These are phyloP conservation scores for Nomia melanderi DNA, from an alignment of 1,140 invertebrate species.

Conservation along the genomic window DNA sequence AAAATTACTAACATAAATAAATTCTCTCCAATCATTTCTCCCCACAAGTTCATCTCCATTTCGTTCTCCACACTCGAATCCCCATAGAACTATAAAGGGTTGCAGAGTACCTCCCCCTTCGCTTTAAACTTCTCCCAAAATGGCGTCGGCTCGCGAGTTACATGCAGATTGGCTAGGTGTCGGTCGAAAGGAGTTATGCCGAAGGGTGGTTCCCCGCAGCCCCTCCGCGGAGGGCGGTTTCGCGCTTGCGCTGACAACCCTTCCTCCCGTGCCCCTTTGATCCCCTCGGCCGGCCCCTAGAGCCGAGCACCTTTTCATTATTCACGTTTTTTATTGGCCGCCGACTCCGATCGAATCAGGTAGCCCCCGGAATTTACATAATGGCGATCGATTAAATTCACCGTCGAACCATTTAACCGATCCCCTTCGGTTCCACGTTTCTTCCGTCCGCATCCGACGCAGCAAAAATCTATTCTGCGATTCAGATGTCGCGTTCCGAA, in stretches of 20 bases:
- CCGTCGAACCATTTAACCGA: background rate
- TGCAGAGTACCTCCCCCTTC: slow-evolving; percentile 44
- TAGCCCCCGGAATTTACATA: slow-evolving; percentile 62
- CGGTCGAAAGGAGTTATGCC: slow-evolving; percentile 71
- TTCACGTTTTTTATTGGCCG: slow-evolving; percentile 69
- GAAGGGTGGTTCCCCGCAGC: slow-evolving; percentile 71
- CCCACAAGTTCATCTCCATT: background rate
- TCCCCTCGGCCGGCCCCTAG: slow-evolving; percentile 56
- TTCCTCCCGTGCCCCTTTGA: slow-evolving; percentile 67
- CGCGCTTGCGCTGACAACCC: slow-evolving; percentile 77
- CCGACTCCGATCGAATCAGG: slow-evolving; percentile 29
- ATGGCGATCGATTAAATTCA: slow-evolving; percentile 56
- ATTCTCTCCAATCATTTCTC: no score
- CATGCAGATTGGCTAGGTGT: slow-evolving; percentile 80
- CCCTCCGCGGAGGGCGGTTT: slow-evolving; percentile 74
- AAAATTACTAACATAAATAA: no score
- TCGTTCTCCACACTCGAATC: background rate
- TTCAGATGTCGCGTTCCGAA: background rate
- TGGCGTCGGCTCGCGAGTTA: slow-evolving; percentile 72
- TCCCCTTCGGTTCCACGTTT: background rate
- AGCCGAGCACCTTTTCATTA: slow-evolving; percentile 70
- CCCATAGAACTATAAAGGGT: no score
- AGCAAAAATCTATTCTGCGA: background rate
- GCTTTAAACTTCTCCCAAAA: slow-evolving; percentile 75
- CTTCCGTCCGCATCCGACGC: background rate